phyloP scores from a whole-genome alignment of 2,888 invertebrate species.

The Pristionchus fissidentatus region DNA sequence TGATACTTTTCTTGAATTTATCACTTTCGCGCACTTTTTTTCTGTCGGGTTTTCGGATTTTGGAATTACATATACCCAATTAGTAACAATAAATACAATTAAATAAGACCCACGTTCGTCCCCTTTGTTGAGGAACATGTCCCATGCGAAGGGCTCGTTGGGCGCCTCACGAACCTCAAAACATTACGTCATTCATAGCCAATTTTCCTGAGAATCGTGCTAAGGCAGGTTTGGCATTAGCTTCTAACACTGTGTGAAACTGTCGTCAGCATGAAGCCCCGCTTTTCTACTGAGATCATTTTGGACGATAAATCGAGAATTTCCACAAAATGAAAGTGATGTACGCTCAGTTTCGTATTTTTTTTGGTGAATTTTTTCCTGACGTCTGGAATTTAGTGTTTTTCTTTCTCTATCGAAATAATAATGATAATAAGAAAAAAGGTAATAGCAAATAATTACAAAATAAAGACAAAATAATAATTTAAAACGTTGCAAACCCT shows the following conservation, averaged over 20 bases:
- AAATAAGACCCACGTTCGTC: slow-evolving; percentile 26
- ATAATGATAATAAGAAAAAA: background rate
- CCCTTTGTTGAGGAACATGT: slow-evolving; percentile 59
- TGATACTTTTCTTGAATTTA: no score
- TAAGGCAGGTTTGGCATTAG: no score
- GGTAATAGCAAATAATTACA: background rate
- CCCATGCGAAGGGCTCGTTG: slow-evolving; percentile 56
- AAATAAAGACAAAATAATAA: background rate
- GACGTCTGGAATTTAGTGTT: no score
- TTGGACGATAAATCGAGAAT: background rate
- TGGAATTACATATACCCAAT: no score
- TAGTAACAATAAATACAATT: background rate
- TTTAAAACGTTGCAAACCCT: slow-evolving; percentile 1
- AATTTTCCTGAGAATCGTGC: no score
- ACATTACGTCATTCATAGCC: background rate
- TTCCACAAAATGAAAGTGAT: no score
- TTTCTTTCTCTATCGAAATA: background rate
- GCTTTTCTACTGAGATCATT: background rate
- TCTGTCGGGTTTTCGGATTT: no score
- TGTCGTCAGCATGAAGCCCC: background rate
- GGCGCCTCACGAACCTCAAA: slow-evolving; percentile 55
- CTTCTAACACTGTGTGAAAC: no score
- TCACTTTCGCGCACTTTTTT: no score
- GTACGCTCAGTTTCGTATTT: no score
- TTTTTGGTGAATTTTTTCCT: no score